Percentiles rank a stretch among this genome's conserved stretches.
Evolutionary conservation across 2,113 vertebrate genomes (phyloP).

Genomic region (Melanerpes formicivorus): DNA sequence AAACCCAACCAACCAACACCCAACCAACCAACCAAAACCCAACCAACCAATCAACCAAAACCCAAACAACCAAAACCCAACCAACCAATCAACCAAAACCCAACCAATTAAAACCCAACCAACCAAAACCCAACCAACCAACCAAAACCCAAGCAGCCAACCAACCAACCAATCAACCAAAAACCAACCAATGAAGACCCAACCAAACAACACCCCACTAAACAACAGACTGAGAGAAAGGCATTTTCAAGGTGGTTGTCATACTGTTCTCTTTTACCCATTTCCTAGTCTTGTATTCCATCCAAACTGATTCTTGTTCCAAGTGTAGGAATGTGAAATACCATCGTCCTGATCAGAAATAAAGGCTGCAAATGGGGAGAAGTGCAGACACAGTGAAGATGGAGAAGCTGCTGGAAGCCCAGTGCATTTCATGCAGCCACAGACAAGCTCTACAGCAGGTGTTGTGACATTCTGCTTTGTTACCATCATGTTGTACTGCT

Average conservation of each 20-base stretch:
- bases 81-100: too few species aligned
- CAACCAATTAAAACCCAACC: too few species aligned
- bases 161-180: too few species aligned
- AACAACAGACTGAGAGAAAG: neutral
- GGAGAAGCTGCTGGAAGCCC: neutral
- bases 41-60: too few species aligned
- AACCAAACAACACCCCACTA: too few species aligned
- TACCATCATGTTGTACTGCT: rapidly evolving
- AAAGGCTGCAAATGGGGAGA: neutral
- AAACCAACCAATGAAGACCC: too few species aligned
- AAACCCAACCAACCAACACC: too few species aligned
- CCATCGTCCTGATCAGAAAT: neutral
- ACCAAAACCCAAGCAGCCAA: too few species aligned
- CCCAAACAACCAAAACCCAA: too few species aligned
- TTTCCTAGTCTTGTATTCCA: neutral
- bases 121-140: too few species aligned
- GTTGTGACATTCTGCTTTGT: neutral
- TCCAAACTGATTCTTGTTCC: neutral
- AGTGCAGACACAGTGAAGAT: neutral
- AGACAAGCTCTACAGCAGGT: neutral
- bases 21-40: too few species aligned
- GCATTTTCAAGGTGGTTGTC: neutral
- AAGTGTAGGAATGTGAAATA: neutral
- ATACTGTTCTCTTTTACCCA: neutral
- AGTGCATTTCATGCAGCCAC: neutral